A percentile compares a stretch with the other conserved stretches of the same genome.
These are phyloP conservation scores for Rutilus rutilus DNA, from an alignment of 2,113 vertebrate species.

Conservation along the genomic window DNA sequence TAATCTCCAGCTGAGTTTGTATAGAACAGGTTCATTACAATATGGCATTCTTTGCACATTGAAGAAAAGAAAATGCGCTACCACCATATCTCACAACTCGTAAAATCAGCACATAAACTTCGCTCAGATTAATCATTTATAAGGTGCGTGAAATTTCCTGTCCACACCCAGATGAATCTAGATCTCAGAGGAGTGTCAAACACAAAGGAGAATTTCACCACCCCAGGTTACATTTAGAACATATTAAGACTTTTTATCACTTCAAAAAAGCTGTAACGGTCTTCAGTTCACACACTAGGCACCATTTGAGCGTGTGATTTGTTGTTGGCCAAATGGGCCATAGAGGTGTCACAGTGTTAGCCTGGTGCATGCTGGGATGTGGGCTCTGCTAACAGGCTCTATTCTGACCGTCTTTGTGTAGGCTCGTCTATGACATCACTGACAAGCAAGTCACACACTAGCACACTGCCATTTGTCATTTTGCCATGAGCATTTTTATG, in stretches of 20 bases:
- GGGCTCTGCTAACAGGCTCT: background rate
- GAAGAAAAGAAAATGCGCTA: background rate
- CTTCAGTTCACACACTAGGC: slow-evolving; percentile 15
- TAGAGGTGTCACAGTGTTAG: slow-evolving; percentile 15
- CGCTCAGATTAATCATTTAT: slow-evolving; percentile 30
- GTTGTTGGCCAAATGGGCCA: slow-evolving; percentile 4
- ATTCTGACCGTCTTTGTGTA: background rate
- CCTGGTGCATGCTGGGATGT: background rate
- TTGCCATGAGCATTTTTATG: background rate
- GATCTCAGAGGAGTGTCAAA: slow-evolving; percentile 20
- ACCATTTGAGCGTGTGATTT: slow-evolving; percentile 19
- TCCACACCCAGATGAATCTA: slow-evolving; percentile 41
- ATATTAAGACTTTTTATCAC: background rate
- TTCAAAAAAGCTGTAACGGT: background rate
- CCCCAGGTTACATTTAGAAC: slow-evolving; percentile 13
- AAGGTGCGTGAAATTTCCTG: background rate
- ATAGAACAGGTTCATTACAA: background rate
- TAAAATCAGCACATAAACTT: slow-evolving; percentile 6
- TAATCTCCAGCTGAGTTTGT: background rate
- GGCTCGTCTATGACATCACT: background rate
- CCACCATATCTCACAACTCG: background rate
- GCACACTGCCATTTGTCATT: background rate
- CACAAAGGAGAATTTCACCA: background rate
- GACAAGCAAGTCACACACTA: background rate
- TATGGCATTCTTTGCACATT: background rate